Conservation (phyloP, 2,888 invertebrate species). For the Amblyjoppa proteus region DNA sequence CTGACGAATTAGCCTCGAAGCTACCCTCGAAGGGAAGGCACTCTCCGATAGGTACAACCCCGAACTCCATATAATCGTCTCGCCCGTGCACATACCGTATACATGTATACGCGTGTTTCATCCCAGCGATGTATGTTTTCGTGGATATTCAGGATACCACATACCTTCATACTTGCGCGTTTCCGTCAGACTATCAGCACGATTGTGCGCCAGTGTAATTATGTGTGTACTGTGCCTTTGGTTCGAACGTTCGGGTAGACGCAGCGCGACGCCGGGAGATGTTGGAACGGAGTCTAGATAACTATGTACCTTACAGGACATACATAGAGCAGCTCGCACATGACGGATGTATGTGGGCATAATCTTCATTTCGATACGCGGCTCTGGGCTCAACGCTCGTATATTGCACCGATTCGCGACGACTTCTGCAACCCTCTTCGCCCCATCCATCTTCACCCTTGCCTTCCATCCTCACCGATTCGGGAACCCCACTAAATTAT, state of each 20-base stretch:
- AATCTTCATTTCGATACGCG: conserved; percentile 64
- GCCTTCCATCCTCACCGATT: neutral
- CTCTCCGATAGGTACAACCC: neutral
- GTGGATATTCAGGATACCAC: neutral
- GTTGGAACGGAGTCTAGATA: conserved; percentile 38
- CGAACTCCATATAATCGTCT: conserved; percentile 29
- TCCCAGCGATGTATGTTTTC: neutral
- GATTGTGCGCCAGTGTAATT: neutral
- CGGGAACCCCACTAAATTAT: conserved; percentile 44
- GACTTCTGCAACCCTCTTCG: conserved; percentile 24
- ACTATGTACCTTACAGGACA: conserved; percentile 32
- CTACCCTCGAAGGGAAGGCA: conserved; percentile 17
- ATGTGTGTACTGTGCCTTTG: conserved; percentile 5
- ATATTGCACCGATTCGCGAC: conserved; percentile 54
- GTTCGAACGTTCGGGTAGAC: conserved; percentile 38
- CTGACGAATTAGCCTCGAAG: conserved; percentile 54
- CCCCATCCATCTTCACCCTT: neutral
- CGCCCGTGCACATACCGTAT: conserved; percentile 3
- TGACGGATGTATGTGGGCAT: conserved; percentile 59
- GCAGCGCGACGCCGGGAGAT: neutral
- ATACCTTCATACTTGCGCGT: neutral
- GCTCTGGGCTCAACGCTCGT: conserved; percentile 53
- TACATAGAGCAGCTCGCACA: conserved; percentile 25
- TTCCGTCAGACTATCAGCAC: neutral
- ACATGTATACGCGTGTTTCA: conserved; percentile 26